phyloP scores from a whole-genome alignment of 2,113 vertebrate genomes.

The Semicossyphus pulcher region DNA sequence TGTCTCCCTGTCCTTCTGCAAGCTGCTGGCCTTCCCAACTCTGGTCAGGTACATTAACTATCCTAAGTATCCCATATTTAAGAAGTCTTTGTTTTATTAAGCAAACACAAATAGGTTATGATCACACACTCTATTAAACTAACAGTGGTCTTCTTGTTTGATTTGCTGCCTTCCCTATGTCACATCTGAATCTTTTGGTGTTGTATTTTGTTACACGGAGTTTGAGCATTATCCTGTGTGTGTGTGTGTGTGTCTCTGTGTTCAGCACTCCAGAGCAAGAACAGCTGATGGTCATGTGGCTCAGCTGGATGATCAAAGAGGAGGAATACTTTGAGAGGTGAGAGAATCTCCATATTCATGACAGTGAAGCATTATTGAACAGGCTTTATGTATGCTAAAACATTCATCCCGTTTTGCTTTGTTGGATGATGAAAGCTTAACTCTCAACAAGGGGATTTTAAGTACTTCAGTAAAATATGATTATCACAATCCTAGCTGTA shows the following conservation, averaged over 20 bases:
- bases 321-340: conserved; percentile 99
- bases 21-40: conserved; percentile 95
- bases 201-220: background rate
- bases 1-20: conserved; percentile 96
- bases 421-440: too few relatives aligned
- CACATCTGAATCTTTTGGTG: background rate
- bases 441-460: too few relatives aligned
- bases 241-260: conserved; percentile 46
- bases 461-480: too few relatives aligned
- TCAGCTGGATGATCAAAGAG: conserved; percentile 99
- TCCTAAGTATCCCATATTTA: background rate
- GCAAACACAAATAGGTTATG: background rate
- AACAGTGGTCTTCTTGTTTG: background rate
- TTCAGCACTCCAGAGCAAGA: conserved; percentile 96
- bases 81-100: conserved; percentile 18
- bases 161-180: conserved; percentile 6
- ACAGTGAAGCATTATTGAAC: background rate
- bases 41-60: conserved; percentile 90
- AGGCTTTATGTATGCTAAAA: background rate
- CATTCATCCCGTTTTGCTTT: too few relatives aligned
- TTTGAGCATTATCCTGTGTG: background rate
- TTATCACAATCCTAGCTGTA: too few relatives aligned
- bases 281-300: conserved; percentile 97
- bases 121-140: conserved; percentile 6
- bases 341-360: conserved; percentile 1